phyloP scores from a whole-genome alignment of 2,113 vertebrate genomes.

The Accipiter cooperii region DNA sequence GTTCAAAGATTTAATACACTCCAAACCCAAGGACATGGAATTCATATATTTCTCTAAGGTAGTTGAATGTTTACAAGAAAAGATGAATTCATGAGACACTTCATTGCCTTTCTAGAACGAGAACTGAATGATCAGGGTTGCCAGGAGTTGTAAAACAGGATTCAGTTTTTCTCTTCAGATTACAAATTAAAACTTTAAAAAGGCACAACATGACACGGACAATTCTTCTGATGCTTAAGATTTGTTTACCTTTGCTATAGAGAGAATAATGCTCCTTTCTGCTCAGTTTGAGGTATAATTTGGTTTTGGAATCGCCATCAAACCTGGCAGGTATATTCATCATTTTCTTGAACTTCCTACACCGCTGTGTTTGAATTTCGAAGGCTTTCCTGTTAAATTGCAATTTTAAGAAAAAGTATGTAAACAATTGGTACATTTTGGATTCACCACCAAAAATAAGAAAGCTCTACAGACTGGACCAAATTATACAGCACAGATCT shows the following conservation, averaged over 20 bases:
- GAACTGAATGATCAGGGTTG: background rate
- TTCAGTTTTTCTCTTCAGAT: background rate
- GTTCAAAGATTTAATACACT: background rate
- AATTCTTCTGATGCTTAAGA: background rate
- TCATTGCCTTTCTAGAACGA: background rate
- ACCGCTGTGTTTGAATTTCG: conserved; percentile 59
- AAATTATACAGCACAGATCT: background rate
- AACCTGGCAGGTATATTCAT: conserved; percentile 7
- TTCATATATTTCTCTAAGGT: background rate
- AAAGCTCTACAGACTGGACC: background rate
- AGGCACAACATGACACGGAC: background rate
- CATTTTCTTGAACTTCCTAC: conserved; percentile 67
- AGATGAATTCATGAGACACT: background rate
- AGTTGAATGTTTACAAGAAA: background rate
- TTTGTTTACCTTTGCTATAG: conserved; percentile 73
- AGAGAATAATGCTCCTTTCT: conserved; percentile 71
- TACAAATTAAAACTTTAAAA: background rate
- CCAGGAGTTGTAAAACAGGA: background rate
- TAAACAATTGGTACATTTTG: background rate
- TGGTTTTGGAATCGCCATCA: conserved; percentile 64
- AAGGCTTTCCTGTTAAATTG: conserved; percentile 67
- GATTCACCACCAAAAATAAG: background rate
- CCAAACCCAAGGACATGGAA: background rate
- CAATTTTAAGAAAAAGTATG: background rate
- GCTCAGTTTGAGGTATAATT: conserved; percentile 76